A percentile compares a stretch with the other conserved stretches of the same genome.
phyloP scores from a whole-genome alignment of 2,113 vertebrate species.

The Hiodon alosoides region DNA sequence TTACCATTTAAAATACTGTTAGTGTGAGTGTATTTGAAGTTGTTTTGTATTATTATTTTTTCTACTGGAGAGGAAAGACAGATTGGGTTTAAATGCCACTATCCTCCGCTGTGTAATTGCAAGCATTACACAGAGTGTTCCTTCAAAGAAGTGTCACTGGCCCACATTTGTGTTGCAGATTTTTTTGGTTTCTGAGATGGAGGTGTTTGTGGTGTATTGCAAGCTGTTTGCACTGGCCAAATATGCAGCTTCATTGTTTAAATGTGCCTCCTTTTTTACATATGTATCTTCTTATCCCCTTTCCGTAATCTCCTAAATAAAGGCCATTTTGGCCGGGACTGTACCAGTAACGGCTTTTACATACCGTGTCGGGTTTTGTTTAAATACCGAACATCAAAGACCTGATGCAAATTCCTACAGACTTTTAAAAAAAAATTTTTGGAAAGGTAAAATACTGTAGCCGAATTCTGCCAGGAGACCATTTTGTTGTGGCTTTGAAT shows the following conservation, averaged over 20 bases:
- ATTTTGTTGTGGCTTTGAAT: constrained; percentile 54
- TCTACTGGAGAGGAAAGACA: not conserved
- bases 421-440: constrained; percentile 32
- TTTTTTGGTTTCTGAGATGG: not conserved
- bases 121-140: not conserved
- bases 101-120: not conserved
- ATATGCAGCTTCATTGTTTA: not conserved
- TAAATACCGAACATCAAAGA: constrained; percentile 59
- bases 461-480: constrained; percentile 51
- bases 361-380: constrained; percentile 49
- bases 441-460: constrained; percentile 32
- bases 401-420: constrained; percentile 55
- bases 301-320: not conserved
- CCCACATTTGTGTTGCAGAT: not conserved
- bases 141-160: not conserved
- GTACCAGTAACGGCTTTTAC: constrained; percentile 15
- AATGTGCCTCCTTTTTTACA: constrained; percentile 30
- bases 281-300: not conserved
- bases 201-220: not conserved
- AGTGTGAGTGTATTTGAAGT: not conserved
- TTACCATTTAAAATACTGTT: not conserved
- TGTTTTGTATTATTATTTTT: not conserved
- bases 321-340: not conserved
- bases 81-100: not conserved
- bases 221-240: not conserved